Base-by-base conservation (phyloP, 2,113 vertebrate genomes). In the Helogale parvula region DNA sequence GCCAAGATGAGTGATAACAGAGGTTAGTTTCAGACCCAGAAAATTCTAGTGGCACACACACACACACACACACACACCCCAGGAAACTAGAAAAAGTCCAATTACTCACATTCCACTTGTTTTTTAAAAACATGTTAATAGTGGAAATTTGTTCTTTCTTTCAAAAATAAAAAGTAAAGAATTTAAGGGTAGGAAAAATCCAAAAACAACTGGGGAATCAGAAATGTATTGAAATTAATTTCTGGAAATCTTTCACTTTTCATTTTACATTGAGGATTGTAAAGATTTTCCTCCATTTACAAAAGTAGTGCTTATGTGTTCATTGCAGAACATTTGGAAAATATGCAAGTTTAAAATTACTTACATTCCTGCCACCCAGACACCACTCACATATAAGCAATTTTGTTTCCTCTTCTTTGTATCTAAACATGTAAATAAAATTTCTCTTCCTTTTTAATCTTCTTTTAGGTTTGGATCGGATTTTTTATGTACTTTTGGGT, bases 11-110 rank as follows among this genome's bases (percentile, higher is more conserved):
- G 35, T 89, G 71, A 29, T 65, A 88, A 92, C 31, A 71, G 76
- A 94, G 33, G 83, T 96, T 94, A 68, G 27, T 82, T 94, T 91
- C 35, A 65, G 84, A 84, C n/a, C 47, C 82, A 65, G 74, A 95
- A 97, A 96, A 94, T 88, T 27, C 14, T 69, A 23, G n/a, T 83
- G 81, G 47, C 23, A 83, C 29, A 38, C 2, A 65, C 23, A 79
- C 12, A 60, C 8, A 60, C 7, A 60, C 29, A 76, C 50, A 57
- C 79, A 10, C 38, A 31, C 19, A 2, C 77, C 65, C 38, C 31
- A 80, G 45, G 65, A 90, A 63, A 63, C 45, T 54, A 57, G 50
- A 3, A 63, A 77, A 66, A 66, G 41, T 17, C 66, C 4, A 72
- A 27, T 35, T 83, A 80, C 82, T 79, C 82, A 83, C 76, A 94